Base-by-base conservation (phyloP, 1,140 invertebrate genomes). In the Cryptotermes secundus region DNA sequence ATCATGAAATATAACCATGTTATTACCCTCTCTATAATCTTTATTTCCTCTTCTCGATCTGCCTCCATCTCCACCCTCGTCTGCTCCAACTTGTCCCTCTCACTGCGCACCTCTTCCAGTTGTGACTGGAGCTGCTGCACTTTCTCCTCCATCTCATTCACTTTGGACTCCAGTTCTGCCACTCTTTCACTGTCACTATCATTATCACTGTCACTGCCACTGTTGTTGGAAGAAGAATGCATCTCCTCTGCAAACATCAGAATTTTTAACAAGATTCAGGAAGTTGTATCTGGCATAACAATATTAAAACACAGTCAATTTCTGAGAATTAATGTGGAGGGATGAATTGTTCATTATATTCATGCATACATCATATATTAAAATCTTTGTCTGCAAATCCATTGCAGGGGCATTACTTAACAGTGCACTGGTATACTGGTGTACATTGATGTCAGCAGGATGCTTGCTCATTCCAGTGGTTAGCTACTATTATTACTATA, bases 101-200 rank as follows among this genome's bases (percentile, higher is more conserved):
- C 91, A 83, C 85, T 85, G 72, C 89, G 88, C 53, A 92, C 87
- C 80, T 88, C 88, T n/a, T 89, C 88, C 49, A 92, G 87, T 86
- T 90, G 88, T 26, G 83, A 84, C 87, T 93, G 90, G 34, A 92
- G 88, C 84, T 89, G 87, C 87, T 90, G 88, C 85, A 93, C 90
- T 88, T 91, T 90, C 80, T 88, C 87, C 86, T 90, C 88, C 82
- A 92, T 87, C 85, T 92, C 90, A 84, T 88, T 89, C 53, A 93
- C 90, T 88, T 91, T 90, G 79, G 88, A 87, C 86, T 90, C 88
- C 82, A 92, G 87, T 85, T 92, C 90, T 72, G 87, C 88, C 87
- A 88, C 87, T 87, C 89, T 89, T 42, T 86, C 86, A 82, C 87
- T 86, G 36, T 89, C 87, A 80, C 87, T 84, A 22, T 82, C 86